These are phyloP conservation scores for Synanceia verrucosa DNA, from an alignment of 2,797 vertebrate species.

Conservation along the genomic window DNA sequence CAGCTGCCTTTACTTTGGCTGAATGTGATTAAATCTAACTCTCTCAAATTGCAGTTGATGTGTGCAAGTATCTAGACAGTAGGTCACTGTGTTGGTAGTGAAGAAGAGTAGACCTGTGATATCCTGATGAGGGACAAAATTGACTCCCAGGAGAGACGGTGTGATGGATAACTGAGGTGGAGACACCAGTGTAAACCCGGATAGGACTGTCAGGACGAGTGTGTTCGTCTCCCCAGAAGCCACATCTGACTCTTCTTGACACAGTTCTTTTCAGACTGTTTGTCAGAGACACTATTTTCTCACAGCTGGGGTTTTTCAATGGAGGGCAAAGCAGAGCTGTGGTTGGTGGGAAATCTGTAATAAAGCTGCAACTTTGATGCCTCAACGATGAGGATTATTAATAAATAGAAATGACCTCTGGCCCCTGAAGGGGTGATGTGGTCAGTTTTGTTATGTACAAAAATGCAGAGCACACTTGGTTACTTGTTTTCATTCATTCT, in stretches of 20 bases:
- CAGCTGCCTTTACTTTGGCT: constrained; percentile 32
- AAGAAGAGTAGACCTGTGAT: constrained; percentile 14
- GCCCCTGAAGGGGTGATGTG: background rate
- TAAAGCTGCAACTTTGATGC: background rate
- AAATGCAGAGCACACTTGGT: background rate
- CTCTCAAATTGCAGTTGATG: constrained; percentile 4
- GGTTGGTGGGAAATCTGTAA: background rate
- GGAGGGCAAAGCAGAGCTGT: background rate
- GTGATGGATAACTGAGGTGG: constrained; percentile 31
- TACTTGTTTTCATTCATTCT: background rate
- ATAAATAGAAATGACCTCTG: background rate
- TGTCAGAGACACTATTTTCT: constrained; percentile 12
- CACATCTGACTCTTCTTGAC: constrained; percentile 11
- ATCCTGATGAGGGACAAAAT: constrained; percentile 5
- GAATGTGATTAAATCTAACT: constrained; percentile 19
- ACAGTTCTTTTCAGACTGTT: constrained; percentile 5
- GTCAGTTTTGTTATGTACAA: background rate
- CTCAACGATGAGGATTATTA: background rate
- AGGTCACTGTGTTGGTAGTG: background rate
- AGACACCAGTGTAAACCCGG: constrained; percentile 11
- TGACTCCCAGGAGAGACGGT: background rate
- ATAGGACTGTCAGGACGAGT: background rate
- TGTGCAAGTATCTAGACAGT: background rate
- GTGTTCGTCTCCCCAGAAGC: background rate
- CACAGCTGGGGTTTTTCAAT: background rate